Evolutionary conservation across 2,888 invertebrate genomes (phyloP).

Genomic region (Caenorhabditis imperialis): DNA sequence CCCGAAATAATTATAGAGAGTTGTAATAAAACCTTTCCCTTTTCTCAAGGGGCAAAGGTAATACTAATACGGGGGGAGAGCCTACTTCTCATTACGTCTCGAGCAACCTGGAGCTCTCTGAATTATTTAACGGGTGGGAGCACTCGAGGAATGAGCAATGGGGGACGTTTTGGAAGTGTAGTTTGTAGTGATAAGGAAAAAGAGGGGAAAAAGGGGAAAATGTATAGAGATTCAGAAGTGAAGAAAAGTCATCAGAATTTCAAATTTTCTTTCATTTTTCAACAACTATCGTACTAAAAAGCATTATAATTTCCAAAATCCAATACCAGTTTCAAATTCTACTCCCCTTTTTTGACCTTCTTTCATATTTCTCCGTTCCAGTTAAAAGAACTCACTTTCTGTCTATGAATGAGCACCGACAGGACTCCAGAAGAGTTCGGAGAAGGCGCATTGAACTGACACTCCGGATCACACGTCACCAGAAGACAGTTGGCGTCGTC

Average conservation of each 20-base stretch:
- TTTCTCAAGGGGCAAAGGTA: conserved; percentile 7
- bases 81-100: conserved; percentile 16
- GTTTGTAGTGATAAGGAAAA: no score
- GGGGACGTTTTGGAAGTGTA: no score
- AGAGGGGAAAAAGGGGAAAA: no score
- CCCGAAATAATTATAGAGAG: conserved; percentile 30
- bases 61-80: conserved; percentile 5
- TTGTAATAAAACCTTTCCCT: conserved; percentile 21
- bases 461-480: conserved; percentile 56
- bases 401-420: conserved; percentile 53
- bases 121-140: no score
- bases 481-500: conserved; percentile 65
- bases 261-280: no score
- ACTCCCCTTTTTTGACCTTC: not conserved
- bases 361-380: not conserved
- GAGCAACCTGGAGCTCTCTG: conserved; percentile 8
- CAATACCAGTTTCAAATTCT: no score
- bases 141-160: no score
- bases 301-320: no score
- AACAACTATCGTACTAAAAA: no score
- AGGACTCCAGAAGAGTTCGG: conserved; percentile 54
- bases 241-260: no score
- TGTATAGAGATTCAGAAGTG: no score
- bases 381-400: conserved; percentile 18
- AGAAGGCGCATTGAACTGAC: conserved; percentile 50